A percentile compares a stretch with the other conserved stretches of the same genome.
phyloP scores from a whole-genome alignment of 2,888 invertebrate species.

The Leptinotarsa rubiginosa region DNA sequence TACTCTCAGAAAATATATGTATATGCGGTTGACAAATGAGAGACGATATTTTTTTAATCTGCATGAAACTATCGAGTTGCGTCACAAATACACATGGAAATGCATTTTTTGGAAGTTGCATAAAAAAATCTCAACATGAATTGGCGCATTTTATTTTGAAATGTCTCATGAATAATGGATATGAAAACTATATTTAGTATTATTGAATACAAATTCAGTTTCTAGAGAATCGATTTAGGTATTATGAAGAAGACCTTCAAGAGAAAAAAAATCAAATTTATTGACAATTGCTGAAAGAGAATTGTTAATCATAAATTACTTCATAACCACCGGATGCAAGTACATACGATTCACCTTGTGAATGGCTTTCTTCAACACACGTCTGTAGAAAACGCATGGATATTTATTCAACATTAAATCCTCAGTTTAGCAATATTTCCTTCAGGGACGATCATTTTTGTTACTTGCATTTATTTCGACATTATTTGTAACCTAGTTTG shows the following conservation, averaged over 20 bases:
- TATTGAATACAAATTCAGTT: no score
- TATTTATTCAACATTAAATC: constrained; percentile 4
- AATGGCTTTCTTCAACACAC: background rate
- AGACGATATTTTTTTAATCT: no score
- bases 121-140: no score
- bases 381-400: background rate
- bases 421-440: constrained; percentile 16
- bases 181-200: no score
- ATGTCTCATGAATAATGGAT: no score
- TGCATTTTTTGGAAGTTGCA: no score
- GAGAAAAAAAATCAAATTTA: background rate
- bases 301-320: background rate
- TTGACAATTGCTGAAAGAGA: background rate
- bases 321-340: background rate
- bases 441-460: constrained; percentile 14
- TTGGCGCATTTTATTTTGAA: no score
- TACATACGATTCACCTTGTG: background rate
- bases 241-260: background rate
- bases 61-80: no score
- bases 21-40: no score
- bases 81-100: no score
- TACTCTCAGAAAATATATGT: no score
- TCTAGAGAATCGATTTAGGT: no score
- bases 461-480: constrained; percentile 15
- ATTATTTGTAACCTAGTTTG: constrained; percentile 12